phyloP scores from a whole-genome alignment of 2,888 invertebrate genomes.

The Aphidoletes aphidimyza region DNA sequence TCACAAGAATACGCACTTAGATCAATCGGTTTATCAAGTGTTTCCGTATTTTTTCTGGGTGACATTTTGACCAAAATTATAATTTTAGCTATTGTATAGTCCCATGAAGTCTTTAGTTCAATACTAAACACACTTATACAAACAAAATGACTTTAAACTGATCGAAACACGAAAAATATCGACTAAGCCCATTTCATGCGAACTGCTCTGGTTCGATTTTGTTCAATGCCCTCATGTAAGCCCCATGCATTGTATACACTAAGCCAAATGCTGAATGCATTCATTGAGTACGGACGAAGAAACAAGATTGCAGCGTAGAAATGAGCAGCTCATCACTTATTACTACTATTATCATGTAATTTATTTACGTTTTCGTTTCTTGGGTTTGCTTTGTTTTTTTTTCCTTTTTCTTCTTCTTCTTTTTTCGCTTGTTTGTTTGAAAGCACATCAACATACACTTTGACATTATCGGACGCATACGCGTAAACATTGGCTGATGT shows the following conservation, averaged over 20 bases:
- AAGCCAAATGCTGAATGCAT: no score
- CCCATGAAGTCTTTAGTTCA: background rate
- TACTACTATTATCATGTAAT: conserved; percentile 34
- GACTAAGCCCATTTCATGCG: no score
- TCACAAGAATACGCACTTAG: background rate
- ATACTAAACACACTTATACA: no score
- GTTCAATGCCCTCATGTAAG: no score
- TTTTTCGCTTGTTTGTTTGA: background rate
- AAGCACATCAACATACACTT: conserved; percentile 1
- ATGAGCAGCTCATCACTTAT: conserved; percentile 5
- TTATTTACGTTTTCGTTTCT: conserved; percentile 11
- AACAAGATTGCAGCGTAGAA: background rate
- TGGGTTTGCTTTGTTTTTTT: background rate
- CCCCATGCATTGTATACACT: no score
- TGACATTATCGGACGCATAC: background rate
- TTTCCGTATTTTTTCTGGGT: background rate
- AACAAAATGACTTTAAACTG: no score
- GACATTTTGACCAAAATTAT: no score
- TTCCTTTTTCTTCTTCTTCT: no score
- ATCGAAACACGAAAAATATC: no score
- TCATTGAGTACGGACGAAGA: no score
- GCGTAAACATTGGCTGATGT: background rate
- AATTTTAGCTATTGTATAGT: no score
- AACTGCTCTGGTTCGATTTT: no score
- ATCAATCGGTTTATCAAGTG: background rate